Evolutionary conservation across 2,113 vertebrate genomes (phyloP).

Genomic region (Gopherus flavomarginatus): DNA sequence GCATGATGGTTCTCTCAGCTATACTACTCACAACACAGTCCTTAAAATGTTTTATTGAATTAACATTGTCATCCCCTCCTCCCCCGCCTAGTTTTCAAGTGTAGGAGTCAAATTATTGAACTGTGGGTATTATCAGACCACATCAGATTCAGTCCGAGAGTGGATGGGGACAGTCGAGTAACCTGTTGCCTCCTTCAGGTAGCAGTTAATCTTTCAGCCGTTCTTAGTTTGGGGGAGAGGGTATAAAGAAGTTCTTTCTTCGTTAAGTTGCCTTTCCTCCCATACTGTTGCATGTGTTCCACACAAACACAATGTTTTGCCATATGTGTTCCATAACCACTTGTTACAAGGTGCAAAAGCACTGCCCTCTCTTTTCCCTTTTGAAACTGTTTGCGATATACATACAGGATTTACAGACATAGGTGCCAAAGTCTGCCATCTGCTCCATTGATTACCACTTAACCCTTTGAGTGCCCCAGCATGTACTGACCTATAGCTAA

Average conservation of each 20-base stretch:
- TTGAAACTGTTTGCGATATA: accelerated
- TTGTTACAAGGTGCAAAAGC: background rate
- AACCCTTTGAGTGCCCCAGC: background rate
- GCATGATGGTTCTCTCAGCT: accelerated
- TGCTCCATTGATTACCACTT: accelerated
- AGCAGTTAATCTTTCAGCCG: background rate
- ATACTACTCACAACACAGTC: accelerated
- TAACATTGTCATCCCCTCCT: background rate
- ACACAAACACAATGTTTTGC: background rate
- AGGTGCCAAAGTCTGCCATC: background rate
- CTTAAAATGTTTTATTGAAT: background rate
- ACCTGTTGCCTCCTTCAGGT: background rate
- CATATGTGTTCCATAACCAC: background rate
- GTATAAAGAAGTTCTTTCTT: background rate
- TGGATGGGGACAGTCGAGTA: background rate
- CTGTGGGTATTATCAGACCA: background rate
- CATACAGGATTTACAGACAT: background rate
- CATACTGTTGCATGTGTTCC: accelerated
- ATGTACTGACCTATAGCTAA: background rate
- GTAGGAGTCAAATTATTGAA: accelerated
- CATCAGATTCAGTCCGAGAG: background rate
- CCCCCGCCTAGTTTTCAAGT: accelerated
- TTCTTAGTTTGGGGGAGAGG: accelerated
- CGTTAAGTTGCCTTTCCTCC: background rate
- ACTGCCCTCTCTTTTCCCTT: background rate